Percentiles rank a stretch among this genome's conserved stretches.
phyloP scores from a whole-genome alignment of 2,113 vertebrate species.

The Macrotus californicus region DNA sequence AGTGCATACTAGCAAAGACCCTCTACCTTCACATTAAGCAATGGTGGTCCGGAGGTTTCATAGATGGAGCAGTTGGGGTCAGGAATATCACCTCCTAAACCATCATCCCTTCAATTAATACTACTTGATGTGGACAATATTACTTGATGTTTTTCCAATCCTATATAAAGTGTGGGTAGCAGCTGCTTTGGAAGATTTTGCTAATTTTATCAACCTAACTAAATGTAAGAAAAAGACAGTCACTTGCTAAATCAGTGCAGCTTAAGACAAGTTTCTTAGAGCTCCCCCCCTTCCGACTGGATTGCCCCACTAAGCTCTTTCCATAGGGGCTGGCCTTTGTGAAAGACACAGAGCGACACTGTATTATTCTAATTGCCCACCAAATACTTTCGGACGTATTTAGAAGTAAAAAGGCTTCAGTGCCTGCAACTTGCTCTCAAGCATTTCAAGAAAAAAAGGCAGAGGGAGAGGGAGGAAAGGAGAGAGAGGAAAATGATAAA shows the following conservation, averaged over 20 bases:
- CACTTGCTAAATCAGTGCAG: neutral
- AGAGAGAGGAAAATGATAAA: neutral
- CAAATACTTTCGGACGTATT: neutral
- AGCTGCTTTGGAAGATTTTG: neutral
- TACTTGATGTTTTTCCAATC: neutral
- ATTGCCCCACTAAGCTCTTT: neutral
- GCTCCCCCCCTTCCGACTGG: neutral
- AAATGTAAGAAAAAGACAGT: neutral
- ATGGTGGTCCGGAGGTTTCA: neutral
- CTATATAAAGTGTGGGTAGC: neutral
- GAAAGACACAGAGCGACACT: neutral
- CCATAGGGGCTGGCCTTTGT: neutral
- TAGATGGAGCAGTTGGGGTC: neutral
- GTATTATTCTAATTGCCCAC: neutral
- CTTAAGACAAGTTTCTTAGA: neutral
- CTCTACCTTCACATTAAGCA: neutral
- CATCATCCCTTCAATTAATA: neutral
- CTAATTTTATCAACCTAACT: neutral
- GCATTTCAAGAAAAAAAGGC: neutral
- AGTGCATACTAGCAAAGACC: too few species aligned
- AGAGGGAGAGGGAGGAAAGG: neutral
- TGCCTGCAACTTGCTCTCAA: neutral
- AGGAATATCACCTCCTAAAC: neutral
- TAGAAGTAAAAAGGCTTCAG: neutral
- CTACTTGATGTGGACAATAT: neutral